Evolutionary conservation across 2,113 vertebrate species (phyloP), one percentile per base, ranked within the genome.

Genomic region (Amphiprion ocellaris): DNA sequence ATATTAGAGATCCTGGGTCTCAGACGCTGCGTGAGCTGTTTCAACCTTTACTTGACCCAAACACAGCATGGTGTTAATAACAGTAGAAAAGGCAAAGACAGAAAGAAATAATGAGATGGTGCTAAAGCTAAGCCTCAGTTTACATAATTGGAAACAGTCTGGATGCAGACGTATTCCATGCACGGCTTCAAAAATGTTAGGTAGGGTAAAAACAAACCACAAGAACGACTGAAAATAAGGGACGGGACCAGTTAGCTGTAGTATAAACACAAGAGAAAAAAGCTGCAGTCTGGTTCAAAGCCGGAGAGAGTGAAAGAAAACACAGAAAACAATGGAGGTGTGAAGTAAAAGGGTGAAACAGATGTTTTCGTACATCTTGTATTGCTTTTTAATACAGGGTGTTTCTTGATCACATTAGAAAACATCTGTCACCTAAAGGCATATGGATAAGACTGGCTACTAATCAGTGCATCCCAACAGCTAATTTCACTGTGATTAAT

Each of bases 131-230:
- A 50, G 50, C 30, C 61, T 65, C 19, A 44, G 26, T 66, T 70
- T 70, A 61, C 66, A 79, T 41, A 24, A 66, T 62, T 53, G 62
- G 49, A 68, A 67, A 46, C 37, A 11, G 69, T 60, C 44, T 70
- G 26, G 50, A 21, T 4, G 33, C 46, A 23, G 55, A 62, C 55
- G 19, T 55, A 44, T 23, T 50, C 14, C 17, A 39, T 44, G 68
- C 61, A 47, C 53, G 65, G 70, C 46, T 53, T 21, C 24, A 61
- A 46, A 69, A 60, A 44, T 53, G 6, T 69, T 12, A 52, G 28
- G 41, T 21, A 37, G 17, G 23, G 46, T 12, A 47, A 33, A 62
- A 67, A 50, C 30, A 62, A 72, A 56, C 23, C 60, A 53, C 69
- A 74, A 37, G 28, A 68, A 52, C 53, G 54, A 54, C 47, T 39